A percentile compares a stretch with the other conserved stretches of the same genome.
These are phyloP conservation scores for Sorex fumeus DNA, from an alignment of 2,113 vertebrate genomes.

Conservation along the genomic window DNA sequence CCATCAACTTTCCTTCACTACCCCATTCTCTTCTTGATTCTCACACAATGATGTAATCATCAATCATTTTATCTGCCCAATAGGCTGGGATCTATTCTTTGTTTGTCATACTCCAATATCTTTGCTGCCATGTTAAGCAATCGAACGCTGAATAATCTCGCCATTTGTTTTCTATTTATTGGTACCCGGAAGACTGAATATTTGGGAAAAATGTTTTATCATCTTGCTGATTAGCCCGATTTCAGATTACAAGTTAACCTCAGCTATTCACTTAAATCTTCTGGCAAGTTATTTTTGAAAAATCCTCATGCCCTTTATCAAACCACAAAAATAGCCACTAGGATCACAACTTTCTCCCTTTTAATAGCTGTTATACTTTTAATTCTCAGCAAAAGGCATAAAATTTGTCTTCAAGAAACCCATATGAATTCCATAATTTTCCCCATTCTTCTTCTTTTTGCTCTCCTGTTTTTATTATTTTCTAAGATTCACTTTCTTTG, in stretches of 20 bases:
- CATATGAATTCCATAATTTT: not conserved
- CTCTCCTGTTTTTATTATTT: not conserved
- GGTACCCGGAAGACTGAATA: not conserved
- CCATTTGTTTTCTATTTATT: slow-evolving; percentile 24
- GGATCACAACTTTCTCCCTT: not conserved
- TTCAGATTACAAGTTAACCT: slow-evolving; percentile 45
- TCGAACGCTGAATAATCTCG: not conserved
- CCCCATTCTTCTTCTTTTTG: not conserved
- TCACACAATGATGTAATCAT: not conserved
- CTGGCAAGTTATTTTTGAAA: slow-evolving; percentile 40
- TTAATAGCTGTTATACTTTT: slow-evolving; percentile 16
- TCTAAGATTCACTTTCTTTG: not conserved
- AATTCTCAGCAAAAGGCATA: not conserved
- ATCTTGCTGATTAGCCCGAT: slow-evolving; percentile 3
- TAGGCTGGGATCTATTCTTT: not conserved
- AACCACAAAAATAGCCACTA: not conserved
- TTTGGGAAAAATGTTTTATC: slow-evolving; percentile 8
- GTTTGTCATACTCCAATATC: not conserved
- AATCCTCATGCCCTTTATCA: slow-evolving; percentile 5
- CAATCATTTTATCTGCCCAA: not conserved
- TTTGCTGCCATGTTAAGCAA: not conserved
- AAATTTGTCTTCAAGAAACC: not conserved
- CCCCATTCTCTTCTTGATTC: not conserved
- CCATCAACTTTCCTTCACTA: not conserved
- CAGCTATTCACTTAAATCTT: slow-evolving; percentile 3